phyloP scores from a whole-genome alignment of 2,113 vertebrate species.

The Castor canadensis region DNA sequence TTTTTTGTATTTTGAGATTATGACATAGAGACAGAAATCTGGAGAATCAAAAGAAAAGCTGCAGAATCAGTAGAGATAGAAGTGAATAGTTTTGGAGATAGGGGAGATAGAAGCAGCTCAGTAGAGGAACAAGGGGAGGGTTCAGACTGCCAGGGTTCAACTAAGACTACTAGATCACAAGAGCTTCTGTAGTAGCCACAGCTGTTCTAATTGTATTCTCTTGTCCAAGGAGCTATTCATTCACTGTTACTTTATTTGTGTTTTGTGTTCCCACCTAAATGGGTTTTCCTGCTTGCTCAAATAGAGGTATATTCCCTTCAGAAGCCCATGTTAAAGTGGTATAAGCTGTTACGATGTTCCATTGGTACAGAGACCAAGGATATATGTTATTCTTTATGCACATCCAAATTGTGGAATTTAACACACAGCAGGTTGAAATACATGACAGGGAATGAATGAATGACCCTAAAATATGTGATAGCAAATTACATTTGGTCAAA shows the following conservation, averaged over 20 bases:
- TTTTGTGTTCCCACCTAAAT: neutral
- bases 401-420: neutral
- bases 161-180: neutral
- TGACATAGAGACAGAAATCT: neutral
- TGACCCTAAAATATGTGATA: neutral
- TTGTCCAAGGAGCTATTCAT: neutral
- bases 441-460: neutral
- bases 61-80: neutral
- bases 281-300: neutral
- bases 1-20: neutral
- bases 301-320: neutral
- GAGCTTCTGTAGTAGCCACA: neutral
- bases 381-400: neutral
- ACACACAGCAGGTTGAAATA: neutral
- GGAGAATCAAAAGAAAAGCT: neutral
- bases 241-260: neutral
- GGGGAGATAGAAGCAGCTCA: neutral
- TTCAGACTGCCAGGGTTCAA: neutral
- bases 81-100: neutral
- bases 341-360: neutral
- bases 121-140: neutral
- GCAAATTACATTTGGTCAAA: neutral
- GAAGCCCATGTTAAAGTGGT: neutral
- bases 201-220: neutral
- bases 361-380: neutral